Base-by-base conservation (phyloP, 2,888 invertebrate genomes). In the Oasisia sp. region DNA sequence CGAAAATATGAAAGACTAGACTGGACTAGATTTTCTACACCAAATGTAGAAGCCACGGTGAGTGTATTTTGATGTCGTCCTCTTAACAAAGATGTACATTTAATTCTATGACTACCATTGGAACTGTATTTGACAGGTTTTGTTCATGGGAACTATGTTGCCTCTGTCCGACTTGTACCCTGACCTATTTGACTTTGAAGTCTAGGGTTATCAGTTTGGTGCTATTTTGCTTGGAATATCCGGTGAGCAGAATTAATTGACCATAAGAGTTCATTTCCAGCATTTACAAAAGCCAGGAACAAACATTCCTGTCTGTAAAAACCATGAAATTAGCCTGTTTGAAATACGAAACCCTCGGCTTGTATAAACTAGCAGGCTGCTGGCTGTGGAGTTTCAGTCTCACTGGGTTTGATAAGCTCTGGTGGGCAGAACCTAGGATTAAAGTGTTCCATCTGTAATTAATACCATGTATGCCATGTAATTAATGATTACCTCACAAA, bases 231-330 rank as follows among this genome's bases (percentile, higher is more conserved):
- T 74, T 74, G 0, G 74, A 74, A n/a, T 74, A 74, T 74, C 74
- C 74, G 19, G 74, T 74, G 74, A 5, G 74, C 74, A 74, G 74
- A 74, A 74, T 74, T 74, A 74, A 74, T 74, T 74, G 74, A 27
- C 27, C 74, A 19, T 27, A 74, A 74, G 74, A 74, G 74, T 74
- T 74, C 74, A 74, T 27, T 74, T 74, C 27, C 74, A 74, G 74
- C 19, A 74, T 74, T 74, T 74, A 74, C 74, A 74, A 74, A 74
- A 74, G 74, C 74, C 74, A 27, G 74, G 19, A 38, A 27, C 50
- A 50, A 50, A 74, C 74, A 74, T 74, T 74, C 74, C 74, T 74
- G 74, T 74, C 74, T 74, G 74, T 74, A 74, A 74, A 74, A 74
- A 74, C 74, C n/a, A 74, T 74, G 74, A 74, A 74, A 74, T 74